Evolutionary conservation across 2,113 vertebrate genomes (phyloP).

Genomic region (human (Homo sapiens)): DNA sequence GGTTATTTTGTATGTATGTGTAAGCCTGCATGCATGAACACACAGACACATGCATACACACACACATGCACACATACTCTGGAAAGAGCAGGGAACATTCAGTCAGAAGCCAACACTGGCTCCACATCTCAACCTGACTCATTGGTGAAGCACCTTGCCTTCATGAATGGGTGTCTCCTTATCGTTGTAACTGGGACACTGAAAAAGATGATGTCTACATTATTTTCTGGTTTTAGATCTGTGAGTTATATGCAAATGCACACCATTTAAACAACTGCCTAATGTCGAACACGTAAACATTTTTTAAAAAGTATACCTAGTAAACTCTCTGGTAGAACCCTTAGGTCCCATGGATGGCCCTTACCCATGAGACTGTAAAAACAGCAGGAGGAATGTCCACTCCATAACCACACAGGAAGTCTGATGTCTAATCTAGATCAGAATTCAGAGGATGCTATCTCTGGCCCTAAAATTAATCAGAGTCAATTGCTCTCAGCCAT

Average conservation of each 20-base stretch:
- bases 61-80: neutral
- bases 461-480: neutral
- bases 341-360: neutral
- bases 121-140: neutral
- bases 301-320: neutral
- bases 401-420: neutral
- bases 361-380: neutral
- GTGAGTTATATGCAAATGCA: neutral
- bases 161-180: neutral
- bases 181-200: neutral
- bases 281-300: neutral
- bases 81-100: neutral
- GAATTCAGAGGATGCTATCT: neutral
- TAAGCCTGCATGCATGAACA: neutral
- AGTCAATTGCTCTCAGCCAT: neutral
- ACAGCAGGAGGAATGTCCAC: too few relatives aligned
- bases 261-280: neutral
- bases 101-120: neutral
- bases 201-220: neutral
- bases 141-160: neutral
- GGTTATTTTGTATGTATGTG: neutral
- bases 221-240: neutral
- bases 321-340: neutral
- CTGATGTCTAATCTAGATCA: neutral
- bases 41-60: fast-evolving